Conservation (phyloP, 2,888 invertebrate genomes). For the Cephus nigrinus region DNA sequence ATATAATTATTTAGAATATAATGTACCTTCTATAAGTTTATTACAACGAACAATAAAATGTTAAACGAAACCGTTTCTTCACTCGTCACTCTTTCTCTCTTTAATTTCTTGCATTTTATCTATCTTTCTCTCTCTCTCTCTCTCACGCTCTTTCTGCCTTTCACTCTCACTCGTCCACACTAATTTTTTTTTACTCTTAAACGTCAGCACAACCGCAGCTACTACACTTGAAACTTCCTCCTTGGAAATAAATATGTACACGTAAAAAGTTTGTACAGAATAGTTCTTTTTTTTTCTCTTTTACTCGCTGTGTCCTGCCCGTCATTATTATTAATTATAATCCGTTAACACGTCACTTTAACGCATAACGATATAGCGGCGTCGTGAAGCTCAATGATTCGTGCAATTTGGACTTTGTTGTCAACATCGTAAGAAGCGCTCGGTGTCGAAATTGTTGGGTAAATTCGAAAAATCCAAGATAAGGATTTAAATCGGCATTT, state of each 20-base stretch:
- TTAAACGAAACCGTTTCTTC: conserved; percentile 47
- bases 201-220: not conserved
- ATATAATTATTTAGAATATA: conserved; percentile 62
- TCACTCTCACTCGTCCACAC: conserved; percentile 21
- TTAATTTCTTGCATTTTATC: not conserved
- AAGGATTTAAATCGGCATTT: not conserved
- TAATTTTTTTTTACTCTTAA: conserved; percentile 14
- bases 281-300: conserved; percentile 18
- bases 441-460: not conserved
- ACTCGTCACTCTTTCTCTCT: conserved; percentile 11
- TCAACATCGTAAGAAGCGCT: not conserved
- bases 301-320: not conserved
- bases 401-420: not conserved
- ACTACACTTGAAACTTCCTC: not conserved
- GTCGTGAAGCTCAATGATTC: not conserved
- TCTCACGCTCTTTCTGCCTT: conserved; percentile 19
- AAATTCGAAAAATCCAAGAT: not conserved
- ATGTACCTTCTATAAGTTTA: conserved; percentile 52
- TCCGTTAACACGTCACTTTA: not conserved
- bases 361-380: not conserved
- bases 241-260: conserved; percentile 51
- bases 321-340: not conserved
- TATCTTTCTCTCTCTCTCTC: conserved; percentile 21
- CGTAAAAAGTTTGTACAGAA: conserved; percentile 57
- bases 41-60: conserved; percentile 56